Base-by-base conservation (phyloP, 2,888 invertebrate genomes). In the Rhodophaea formosa region DNA sequence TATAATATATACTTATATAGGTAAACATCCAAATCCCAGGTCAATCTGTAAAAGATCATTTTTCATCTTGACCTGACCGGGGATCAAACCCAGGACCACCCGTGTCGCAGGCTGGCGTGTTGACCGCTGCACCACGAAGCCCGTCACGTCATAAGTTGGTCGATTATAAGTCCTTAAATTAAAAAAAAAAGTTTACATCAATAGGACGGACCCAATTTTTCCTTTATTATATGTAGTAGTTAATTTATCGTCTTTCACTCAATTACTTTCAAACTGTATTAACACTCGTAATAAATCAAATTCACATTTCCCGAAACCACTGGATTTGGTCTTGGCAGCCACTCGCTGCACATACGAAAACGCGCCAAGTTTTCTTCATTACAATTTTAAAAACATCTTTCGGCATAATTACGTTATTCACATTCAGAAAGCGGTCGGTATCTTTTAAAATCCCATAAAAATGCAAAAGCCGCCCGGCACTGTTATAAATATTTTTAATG, bases 401-500 rank as follows among this genome's bases (percentile, higher is more conserved):
- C 39, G 39, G 49, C 56, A 58, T 64, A 61, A 64, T 64, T 63
- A 65, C 59, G 64, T 62, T 62, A 68, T 74, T 73, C 66, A 65
- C 62, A 73, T 73, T 70, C 72, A 60, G 61, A 47, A 52, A 15
- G 64, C 64, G 58, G 62, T 62, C 62, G 59, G 62, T 76, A 77
- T 79, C 79, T 77, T 66, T 74, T 77, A 75, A 82, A 82, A 75
- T 69, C 75, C 77, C 78, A 87, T 88, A 84, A 88, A 88, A 88
- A 88, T 85, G 84, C 88, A 82, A 73, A 82, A 68, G 76, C 74
- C 72, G 75, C 71, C 74, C 70, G 70, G 67, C 70, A 69, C 8
- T 61, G 77, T 77, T 81, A 87, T 88, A 89, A 89, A 89, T 87
- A 88, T 85, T 85, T 82, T 88, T 87, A 88, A 88, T 82, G 80